Conservation (phyloP, 2,888 invertebrate species). For the Conchocele bisecta region DNA sequence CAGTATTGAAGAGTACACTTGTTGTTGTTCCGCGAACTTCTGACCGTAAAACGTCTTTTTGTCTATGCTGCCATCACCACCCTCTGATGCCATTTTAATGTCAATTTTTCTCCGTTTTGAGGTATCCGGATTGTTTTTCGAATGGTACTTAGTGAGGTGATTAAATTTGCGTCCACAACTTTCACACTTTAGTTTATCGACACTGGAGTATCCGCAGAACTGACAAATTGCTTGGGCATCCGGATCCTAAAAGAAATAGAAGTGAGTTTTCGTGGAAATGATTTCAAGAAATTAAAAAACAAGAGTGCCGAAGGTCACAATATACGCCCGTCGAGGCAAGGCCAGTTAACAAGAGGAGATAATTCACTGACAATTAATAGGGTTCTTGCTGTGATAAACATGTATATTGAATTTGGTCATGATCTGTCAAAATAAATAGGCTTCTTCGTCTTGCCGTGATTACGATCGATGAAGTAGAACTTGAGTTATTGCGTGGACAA, state of each 20-base stretch:
- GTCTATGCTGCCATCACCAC: background rate
- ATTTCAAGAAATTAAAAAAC: background rate
- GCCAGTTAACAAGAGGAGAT: too few relatives aligned
- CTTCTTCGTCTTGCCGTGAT: too few relatives aligned
- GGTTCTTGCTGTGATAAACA: too few relatives aligned
- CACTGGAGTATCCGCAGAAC: constrained; percentile 90
- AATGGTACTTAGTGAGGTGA: constrained; percentile 43
- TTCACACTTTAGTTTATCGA: constrained; percentile 91
- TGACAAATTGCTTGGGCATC: constrained; percentile 86
- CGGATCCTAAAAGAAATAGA: constrained; percentile 45
- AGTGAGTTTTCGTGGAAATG: background rate
- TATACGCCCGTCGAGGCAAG: too few relatives aligned
- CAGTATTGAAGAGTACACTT: constrained; percentile 46
- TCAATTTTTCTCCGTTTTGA: constrained; percentile 50
- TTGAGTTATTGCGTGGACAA: too few relatives aligned
- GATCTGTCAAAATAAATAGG: too few relatives aligned
- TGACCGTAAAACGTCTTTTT: constrained; percentile 46
- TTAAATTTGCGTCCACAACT: constrained; percentile 84
- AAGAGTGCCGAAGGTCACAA: too few relatives aligned
- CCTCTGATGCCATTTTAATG: background rate
- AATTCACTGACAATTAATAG: too few relatives aligned
- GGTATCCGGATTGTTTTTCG: constrained; percentile 23
- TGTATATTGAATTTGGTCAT: too few relatives aligned
- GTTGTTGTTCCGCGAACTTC: constrained; percentile 40
- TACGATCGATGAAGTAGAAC: too few relatives aligned